phyloP scores from a whole-genome alignment of 2,888 invertebrate genomes.

The Nymphalis urticae region DNA sequence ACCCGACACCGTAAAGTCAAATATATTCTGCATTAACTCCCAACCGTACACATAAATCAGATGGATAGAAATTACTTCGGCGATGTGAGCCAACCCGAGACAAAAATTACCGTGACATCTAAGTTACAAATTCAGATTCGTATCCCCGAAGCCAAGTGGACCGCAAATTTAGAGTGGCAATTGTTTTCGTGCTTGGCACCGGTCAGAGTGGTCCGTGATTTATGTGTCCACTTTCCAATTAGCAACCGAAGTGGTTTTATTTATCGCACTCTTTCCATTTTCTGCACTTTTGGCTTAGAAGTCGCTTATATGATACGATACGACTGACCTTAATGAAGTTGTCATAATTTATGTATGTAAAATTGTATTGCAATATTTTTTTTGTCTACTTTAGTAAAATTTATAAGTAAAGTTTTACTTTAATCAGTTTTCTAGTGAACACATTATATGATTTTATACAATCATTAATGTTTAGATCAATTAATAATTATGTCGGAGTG shows the following conservation, averaged over 20 bases:
- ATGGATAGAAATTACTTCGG: neutral
- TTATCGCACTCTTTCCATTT: constrained; percentile 73
- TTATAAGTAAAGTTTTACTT: too few species aligned
- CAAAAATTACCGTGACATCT: constrained; percentile 12
- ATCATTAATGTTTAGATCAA: too few species aligned
- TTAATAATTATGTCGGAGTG: too few species aligned
- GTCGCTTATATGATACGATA: constrained; percentile 23
- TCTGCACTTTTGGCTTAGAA: constrained; percentile 62
- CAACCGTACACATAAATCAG: neutral
- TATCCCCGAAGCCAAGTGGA: constrained; percentile 46
- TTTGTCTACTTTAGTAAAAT: too few species aligned
- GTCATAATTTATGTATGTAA: too few species aligned
- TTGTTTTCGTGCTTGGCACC: constrained; percentile 62
- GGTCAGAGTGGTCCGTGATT: constrained; percentile 67
- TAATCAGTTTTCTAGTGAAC: too few species aligned
- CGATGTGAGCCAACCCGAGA: constrained; percentile 4
- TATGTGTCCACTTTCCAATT: constrained; percentile 76
- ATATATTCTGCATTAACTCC: constrained; percentile 39
- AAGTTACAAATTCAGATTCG: constrained; percentile 23
- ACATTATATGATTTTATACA: too few species aligned
- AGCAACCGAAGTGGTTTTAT: constrained; percentile 72
- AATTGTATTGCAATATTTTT: too few species aligned
- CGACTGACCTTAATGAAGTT: constrained; percentile 7
- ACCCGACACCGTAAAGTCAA: neutral
- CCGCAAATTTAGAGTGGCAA: constrained; percentile 49